Evolutionary conservation across 2,888 invertebrate genomes (phyloP), one percentile per base, ranked within the genome.

Genomic region (Athalia rosae): DNA sequence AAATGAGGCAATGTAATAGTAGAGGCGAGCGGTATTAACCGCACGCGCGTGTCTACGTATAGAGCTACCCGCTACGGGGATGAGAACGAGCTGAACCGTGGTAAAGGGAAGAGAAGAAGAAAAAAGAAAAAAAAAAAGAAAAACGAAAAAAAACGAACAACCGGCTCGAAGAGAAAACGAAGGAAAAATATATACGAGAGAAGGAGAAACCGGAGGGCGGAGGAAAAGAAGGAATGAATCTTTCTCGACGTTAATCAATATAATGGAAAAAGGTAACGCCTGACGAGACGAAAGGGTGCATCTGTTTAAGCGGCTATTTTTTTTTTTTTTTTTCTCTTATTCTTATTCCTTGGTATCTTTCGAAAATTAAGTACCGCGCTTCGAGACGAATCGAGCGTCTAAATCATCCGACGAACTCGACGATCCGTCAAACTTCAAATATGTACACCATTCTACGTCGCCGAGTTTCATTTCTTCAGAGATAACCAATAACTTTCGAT

Each of bases 181-280:
- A 41, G 28, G 53, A 13, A 8, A 50, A 61, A 62, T 76, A 11
- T 28, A 58, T 43, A 67, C n/a, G 56, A 8, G 77, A 77, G 77
- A 63, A 50, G 41, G 77, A 77, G 67, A 4, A 28, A 28, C 61
- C 15, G 61, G 28, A 50, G 41, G 28, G 50, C 6, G 67, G 28
- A 15, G 50, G 62, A 11, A 58, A 6, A 67, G 71, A 56, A 58
- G 58, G 71, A 71, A 61, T 47, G 61, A 61, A 61, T 74, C 74
- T 61, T 61, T 47, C 61, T 61, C 48, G 74, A 74, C 74, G 74
- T 74, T 74, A 74, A 74, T 74, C 74, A 74, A 74, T 61, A 74
- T 74, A 61, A 74, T 74, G 74, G 48, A 74, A 48, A 13, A n/a
- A 41, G 62, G 11, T 8, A 63, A 71, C 28, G 56, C 13, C 43